Conservation (phyloP, 2,113 vertebrate species). For the Lipophrys pholis region DNA sequence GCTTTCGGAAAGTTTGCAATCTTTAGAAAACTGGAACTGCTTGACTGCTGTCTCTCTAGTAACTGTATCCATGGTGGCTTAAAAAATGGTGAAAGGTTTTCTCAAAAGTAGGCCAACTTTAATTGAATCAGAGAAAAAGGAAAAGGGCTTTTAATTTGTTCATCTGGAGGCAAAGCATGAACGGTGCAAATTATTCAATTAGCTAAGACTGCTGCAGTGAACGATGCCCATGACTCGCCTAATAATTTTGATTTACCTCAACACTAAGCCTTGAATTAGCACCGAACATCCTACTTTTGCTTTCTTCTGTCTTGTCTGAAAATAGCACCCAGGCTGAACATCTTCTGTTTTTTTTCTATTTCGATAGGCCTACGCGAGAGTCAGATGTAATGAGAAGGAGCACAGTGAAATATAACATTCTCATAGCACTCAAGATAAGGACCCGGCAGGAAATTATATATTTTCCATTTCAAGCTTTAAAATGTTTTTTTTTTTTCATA, state of each 20-base stretch:
- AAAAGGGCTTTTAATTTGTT: slow-evolving; percentile 64
- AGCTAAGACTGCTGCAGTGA: slow-evolving; percentile 44
- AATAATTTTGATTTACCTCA: slow-evolving; percentile 66
- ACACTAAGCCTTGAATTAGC: slow-evolving; percentile 23
- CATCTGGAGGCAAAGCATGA: slow-evolving; percentile 69
- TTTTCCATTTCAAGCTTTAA: slow-evolving; percentile 43
- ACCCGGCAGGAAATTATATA: slow-evolving; percentile 28
- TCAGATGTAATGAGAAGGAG: slow-evolving; percentile 46
- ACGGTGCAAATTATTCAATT: slow-evolving; percentile 65
- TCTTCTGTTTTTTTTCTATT: slow-evolving; percentile 38
- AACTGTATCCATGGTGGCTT: slow-evolving; percentile 47
- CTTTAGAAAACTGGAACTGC: slow-evolving; percentile 31
- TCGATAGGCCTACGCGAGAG: slow-evolving; percentile 30
- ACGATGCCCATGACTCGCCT: slow-evolving; percentile 53
- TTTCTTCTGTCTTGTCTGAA: slow-evolving; percentile 37
- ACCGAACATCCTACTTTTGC: slow-evolving; percentile 20
- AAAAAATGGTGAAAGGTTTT: slow-evolving; percentile 23
- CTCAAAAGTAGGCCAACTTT: slow-evolving; percentile 63
- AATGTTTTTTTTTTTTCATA: slow-evolving; percentile 40
- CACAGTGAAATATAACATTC: slow-evolving; percentile 48
- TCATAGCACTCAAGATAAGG: slow-evolving; percentile 35
- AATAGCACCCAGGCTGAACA: slow-evolving; percentile 45
- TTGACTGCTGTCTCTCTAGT: slow-evolving; percentile 29
- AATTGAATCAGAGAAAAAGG: slow-evolving; percentile 64
- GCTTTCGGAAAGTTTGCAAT: slow-evolving; percentile 17